These are phyloP conservation scores for Adela reaumurella DNA, from an alignment of 2,888 invertebrate species.

Conservation along the genomic window DNA sequence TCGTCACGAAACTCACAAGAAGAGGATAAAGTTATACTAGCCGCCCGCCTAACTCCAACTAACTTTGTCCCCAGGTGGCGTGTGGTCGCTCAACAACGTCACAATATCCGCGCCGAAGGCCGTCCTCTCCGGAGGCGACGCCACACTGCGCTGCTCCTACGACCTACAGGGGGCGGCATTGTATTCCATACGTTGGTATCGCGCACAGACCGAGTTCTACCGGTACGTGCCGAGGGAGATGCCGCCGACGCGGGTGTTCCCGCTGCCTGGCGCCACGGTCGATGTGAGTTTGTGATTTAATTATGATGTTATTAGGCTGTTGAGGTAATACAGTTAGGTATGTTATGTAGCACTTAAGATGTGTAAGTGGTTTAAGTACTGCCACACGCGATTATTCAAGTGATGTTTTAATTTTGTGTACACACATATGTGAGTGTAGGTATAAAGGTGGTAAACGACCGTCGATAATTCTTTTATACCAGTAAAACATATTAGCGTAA, in stretches of 20 bases:
- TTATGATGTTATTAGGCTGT: too few species aligned
- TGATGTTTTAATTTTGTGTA: too few species aligned
- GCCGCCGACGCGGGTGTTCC: conserved; percentile 66
- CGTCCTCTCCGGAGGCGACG: conserved; percentile 50
- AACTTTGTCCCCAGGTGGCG: conserved; percentile 27
- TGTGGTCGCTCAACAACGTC: conserved; percentile 44
- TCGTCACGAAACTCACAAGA: too few species aligned
- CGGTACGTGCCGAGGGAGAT: conserved; percentile 69
- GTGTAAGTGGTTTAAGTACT: too few species aligned
- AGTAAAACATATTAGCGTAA: too few species aligned
- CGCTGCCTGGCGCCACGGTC: conserved; percentile 63
- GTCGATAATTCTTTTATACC: too few species aligned
- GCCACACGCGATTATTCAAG: too few species aligned
- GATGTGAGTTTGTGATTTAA: conserved; percentile 72
- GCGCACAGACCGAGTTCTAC: conserved; percentile 71
- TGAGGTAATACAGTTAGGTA: too few species aligned
- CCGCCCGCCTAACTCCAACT: not conserved
- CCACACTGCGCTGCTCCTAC: conserved; percentile 54
- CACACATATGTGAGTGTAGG: too few species aligned
- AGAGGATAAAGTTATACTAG: too few species aligned
- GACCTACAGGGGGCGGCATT: conserved; percentile 62
- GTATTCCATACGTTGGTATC: conserved; percentile 74
- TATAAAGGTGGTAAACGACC: too few species aligned
- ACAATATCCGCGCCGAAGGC: conserved; percentile 53
- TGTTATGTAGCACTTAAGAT: too few species aligned